phyloP scores from a whole-genome alignment of 2,113 vertebrate genomes.

The Isichthys henryi region DNA sequence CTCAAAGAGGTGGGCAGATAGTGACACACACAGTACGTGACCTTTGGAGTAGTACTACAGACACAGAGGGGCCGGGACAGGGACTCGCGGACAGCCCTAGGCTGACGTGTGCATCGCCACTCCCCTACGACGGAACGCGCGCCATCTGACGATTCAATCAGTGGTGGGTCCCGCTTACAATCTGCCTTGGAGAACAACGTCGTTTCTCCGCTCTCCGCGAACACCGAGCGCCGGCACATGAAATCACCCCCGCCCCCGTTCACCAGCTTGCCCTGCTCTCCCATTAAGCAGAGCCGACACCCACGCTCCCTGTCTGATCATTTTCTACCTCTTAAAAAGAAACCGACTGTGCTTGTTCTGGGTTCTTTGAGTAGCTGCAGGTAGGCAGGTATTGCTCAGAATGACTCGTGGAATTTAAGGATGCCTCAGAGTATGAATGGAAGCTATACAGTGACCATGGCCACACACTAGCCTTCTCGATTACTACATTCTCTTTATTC shows the following conservation, averaged over 20 bases:
- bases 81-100: background rate
- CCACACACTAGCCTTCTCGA: background rate
- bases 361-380: background rate
- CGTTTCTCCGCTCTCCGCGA: background rate
- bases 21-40: slow-evolving; percentile 22
- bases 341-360: background rate
- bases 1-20: background rate
- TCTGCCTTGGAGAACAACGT: background rate
- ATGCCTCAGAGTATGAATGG: background rate
- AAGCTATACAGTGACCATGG: background rate
- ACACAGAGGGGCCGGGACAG: background rate
- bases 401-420: background rate
- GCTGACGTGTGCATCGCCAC: background rate
- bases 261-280: background rate
- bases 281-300: background rate
- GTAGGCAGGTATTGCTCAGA: background rate
- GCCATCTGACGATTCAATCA: background rate
- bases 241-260: background rate
- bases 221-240: background rate
- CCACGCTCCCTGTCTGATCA: background rate
- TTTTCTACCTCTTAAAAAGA: background rate
- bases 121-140: background rate
- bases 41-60: slow-evolving; percentile 18
- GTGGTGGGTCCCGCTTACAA: background rate
- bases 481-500: background rate